Percentiles rank a stretch among this genome's conserved stretches.
phyloP scores from a whole-genome alignment of 2,888 invertebrate species.

The Ophion ventricosus region DNA sequence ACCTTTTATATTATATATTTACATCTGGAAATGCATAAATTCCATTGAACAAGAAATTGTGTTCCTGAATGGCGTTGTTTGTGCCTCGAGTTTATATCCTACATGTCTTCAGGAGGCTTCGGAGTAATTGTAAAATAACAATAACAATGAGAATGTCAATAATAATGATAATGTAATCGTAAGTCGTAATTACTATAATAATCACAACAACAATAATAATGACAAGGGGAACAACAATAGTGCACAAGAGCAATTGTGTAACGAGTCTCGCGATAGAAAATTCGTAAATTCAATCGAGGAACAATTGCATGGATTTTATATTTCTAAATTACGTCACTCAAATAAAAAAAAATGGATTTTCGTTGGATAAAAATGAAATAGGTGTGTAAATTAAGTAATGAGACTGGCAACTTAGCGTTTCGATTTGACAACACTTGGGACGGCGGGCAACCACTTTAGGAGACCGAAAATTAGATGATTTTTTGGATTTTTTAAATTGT shows the following conservation, averaged over 20 bases:
- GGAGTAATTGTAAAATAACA: slow-evolving; percentile 30
- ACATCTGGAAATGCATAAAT: slow-evolving; percentile 65
- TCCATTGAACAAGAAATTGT: slow-evolving; percentile 64
- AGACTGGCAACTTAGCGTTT: too few relatives aligned
- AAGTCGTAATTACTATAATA: too few relatives aligned
- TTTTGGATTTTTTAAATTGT: too few relatives aligned
- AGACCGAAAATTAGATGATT: too few relatives aligned
- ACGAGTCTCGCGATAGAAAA: slow-evolving; percentile 42
- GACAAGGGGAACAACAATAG: too few relatives aligned
- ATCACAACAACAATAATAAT: too few relatives aligned
- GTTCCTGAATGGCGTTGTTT: slow-evolving; percentile 58
- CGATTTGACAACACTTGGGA: too few relatives aligned
- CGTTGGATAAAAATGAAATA: too few relatives aligned
- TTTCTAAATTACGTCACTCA: slow-evolving; percentile 30
- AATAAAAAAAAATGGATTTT: not conserved
- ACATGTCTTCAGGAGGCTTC: not conserved
- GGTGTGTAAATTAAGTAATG: too few relatives aligned
- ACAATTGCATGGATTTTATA: slow-evolving; percentile 24
- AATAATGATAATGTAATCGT: slow-evolving; percentile 5
- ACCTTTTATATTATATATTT: slow-evolving; percentile 60
- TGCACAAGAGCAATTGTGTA: slow-evolving; percentile 38
- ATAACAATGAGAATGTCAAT: slow-evolving; percentile 28
- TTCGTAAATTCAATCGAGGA: slow-evolving; percentile 17
- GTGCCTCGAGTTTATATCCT: slow-evolving; percentile 8
- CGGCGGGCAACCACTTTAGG: too few relatives aligned